These are phyloP conservation scores for Passer montanus DNA, from an alignment of 2,113 vertebrate genomes.

Conservation along the genomic window DNA sequence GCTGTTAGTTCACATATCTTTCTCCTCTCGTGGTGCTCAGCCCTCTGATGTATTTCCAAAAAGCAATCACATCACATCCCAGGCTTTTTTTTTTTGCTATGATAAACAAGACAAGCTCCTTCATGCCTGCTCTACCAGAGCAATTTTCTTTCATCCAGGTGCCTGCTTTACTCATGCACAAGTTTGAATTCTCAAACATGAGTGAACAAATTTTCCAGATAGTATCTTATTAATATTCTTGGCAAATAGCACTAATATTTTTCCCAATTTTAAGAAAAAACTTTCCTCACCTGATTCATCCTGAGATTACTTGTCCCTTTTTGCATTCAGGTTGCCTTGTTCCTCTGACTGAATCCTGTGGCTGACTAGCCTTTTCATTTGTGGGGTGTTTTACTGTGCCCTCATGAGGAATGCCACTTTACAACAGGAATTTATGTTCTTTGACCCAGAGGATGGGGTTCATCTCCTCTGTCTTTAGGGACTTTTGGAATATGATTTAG, in stretches of 20 bases:
- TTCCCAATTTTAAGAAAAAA: not conserved
- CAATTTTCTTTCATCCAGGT: not conserved
- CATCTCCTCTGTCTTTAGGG: not conserved
- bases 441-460: not conserved
- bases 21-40: not conserved
- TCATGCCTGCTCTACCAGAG: conserved; percentile 10
- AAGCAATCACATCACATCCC: conserved; percentile 8
- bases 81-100: not conserved
- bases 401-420: not conserved
- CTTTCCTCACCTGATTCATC: not conserved
- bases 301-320: not conserved
- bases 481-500: not conserved
- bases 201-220: not conserved
- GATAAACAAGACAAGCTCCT: conserved; percentile 54
- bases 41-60: conserved; percentile 52
- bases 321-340: not conserved
- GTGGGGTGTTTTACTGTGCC: not conserved
- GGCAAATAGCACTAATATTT: not conserved
- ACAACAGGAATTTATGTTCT: not conserved
- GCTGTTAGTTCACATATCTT: conserved; percentile 36
- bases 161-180: not conserved
- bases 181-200: not conserved
- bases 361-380: not conserved
- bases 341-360: not conserved
- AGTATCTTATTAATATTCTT: not conserved